A percentile compares a stretch with the other conserved stretches of the same genome.
Evolutionary conservation across 2,113 vertebrate genomes (phyloP).

Genomic region (Salvelinus alpinus): DNA sequence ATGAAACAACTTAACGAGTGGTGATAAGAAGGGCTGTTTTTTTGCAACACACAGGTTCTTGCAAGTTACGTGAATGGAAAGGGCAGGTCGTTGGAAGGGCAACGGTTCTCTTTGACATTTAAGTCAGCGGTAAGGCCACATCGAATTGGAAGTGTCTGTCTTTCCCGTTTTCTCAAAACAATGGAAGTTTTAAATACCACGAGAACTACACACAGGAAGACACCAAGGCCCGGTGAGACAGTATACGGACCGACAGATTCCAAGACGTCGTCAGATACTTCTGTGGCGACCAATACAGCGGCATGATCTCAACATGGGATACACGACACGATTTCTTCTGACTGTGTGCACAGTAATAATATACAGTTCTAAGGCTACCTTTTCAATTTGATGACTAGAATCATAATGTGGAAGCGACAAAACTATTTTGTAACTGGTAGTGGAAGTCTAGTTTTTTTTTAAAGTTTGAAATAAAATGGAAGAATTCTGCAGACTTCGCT

Average conservation of each 20-base stretch:
- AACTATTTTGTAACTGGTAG: conserved; percentile 65
- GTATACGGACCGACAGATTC: conserved; percentile 30
- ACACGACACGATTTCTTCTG: conserved; percentile 46
- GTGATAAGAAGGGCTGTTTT: conserved; percentile 35
- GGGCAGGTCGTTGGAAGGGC: conserved; percentile 33
- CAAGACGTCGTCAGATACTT: conserved; percentile 52
- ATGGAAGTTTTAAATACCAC: conserved; percentile 38
- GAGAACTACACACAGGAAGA: conserved; percentile 48
- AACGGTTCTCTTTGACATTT: conserved; percentile 37
- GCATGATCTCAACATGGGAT: conserved; percentile 49
- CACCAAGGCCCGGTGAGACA: conserved; percentile 26
- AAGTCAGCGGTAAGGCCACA: conserved; percentile 75
- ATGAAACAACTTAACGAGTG: conserved; percentile 10
- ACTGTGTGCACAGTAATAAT: conserved; percentile 54
- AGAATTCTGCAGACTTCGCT: conserved; percentile 67
- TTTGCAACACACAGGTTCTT: conserved; percentile 52
- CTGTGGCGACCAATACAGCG: conserved; percentile 36
- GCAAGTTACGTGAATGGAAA: too few species aligned
- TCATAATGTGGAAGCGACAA: conserved; percentile 47
- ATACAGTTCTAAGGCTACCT: conserved; percentile 72
- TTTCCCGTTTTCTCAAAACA: background rate
- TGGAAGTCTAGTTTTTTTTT: conserved; percentile 57
- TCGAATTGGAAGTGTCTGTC: conserved; percentile 67
- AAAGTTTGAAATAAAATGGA: conserved; percentile 58
- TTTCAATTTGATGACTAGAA: conserved; percentile 48